Evolutionary conservation across 2,797 vertebrate species (phyloP).

Genomic region (Sparidentex hasta): DNA sequence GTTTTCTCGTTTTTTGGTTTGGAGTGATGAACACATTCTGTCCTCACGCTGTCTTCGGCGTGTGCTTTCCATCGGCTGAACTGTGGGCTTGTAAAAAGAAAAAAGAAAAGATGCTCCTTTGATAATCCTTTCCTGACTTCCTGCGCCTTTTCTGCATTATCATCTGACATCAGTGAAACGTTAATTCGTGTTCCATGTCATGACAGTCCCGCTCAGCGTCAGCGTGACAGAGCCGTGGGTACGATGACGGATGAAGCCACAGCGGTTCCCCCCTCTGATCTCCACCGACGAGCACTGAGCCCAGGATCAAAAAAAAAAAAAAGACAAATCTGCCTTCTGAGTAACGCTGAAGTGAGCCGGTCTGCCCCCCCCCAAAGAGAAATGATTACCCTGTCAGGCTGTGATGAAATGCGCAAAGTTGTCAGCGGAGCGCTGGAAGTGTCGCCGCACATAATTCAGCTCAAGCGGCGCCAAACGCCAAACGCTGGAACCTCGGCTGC

Average conservation of each 20-base stretch:
- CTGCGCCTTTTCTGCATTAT: neutral
- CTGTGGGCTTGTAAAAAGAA: neutral
- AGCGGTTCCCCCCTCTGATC: neutral
- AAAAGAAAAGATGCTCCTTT: too few relatives aligned
- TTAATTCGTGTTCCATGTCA: neutral
- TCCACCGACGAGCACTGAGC: neutral
- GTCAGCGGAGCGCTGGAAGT: constrained; percentile 44
- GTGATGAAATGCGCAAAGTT: constrained; percentile 50
- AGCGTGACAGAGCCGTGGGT: neutral
- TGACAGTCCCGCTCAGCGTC: neutral
- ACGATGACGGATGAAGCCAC: neutral
- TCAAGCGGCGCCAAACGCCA: constrained; percentile 30
- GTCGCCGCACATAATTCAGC: constrained; percentile 49
- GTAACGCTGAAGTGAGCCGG: constrained; percentile 13
- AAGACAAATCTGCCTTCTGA: constrained; percentile 24
- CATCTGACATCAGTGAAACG: neutral
- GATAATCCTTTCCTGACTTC: too few relatives aligned
- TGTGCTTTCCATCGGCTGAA: neutral
- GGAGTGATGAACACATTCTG: neutral
- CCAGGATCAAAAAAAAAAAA: constrained; percentile 10
- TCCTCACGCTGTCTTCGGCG: neutral
- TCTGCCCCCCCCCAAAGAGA: neutral
- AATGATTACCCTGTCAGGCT: constrained; percentile 43
- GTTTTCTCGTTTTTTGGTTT: neutral
- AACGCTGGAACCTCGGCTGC: constrained; percentile 24